Evolutionary conservation across 1,140 invertebrate species (phyloP).

Genomic region (Lepidurus couesii): DNA sequence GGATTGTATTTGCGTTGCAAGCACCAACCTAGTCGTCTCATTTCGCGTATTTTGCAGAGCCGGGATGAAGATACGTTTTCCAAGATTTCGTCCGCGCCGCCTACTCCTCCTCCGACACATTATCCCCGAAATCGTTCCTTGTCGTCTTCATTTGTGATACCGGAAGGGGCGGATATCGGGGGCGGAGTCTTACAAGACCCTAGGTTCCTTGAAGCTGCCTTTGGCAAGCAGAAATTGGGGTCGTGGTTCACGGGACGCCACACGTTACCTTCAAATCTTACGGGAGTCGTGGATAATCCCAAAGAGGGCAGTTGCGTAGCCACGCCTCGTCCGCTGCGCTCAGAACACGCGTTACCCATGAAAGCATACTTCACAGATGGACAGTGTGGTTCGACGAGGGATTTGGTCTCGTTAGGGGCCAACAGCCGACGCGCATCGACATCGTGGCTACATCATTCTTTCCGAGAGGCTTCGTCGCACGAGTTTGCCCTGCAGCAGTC

Average conservation of each 20-base stretch:
- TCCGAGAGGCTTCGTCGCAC: constrained; percentile 7
- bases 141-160: neutral
- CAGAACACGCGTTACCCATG: constrained; percentile 24
- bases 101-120: neutral
- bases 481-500: constrained; percentile 21
- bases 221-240: constrained; percentile 25
- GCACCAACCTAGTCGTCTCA: neutral
- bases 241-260: constrained; percentile 35
- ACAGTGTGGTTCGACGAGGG: constrained; percentile 30
- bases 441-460: constrained; percentile 26
- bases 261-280: constrained; percentile 17
- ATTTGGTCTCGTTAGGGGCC: constrained; percentile 26
- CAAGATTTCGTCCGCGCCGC: neutral
- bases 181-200: neutral
- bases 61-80: neutral
- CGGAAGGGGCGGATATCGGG: neutral
- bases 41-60: neutral
- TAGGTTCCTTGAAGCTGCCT: neutral
- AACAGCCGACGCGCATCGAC: constrained; percentile 2
- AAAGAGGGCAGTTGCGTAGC: constrained; percentile 23
- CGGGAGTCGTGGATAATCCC: constrained; percentile 6
- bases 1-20: neutral
- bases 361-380: constrained; percentile 35
- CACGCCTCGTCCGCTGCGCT: constrained; percentile 26
- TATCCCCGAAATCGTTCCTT: neutral